Conservation (phyloP, 1,140 invertebrate species). For the Phthorimaea operculella region DNA sequence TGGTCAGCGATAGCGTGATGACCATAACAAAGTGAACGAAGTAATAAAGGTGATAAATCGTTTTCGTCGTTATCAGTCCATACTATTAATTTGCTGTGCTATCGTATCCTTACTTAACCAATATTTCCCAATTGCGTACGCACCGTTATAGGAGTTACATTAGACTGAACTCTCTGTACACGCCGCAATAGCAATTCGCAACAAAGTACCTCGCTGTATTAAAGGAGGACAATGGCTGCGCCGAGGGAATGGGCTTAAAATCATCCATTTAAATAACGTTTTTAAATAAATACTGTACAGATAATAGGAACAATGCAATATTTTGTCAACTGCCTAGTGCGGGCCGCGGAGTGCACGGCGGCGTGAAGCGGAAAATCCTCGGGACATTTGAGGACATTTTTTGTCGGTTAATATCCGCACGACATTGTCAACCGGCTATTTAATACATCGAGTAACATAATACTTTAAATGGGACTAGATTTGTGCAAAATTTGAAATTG, state of each 20-base stretch:
- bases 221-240: slow-evolving; percentile 51
- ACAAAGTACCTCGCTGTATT: slow-evolving; percentile 44
- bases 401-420: slow-evolving; percentile 66
- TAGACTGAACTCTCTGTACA: slow-evolving; percentile 16
- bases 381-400: slow-evolving; percentile 66
- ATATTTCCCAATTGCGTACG: neutral
- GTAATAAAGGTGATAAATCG: slow-evolving; percentile 61
- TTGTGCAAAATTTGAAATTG: slow-evolving; percentile 66
- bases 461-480: slow-evolving; percentile 65
- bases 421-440: slow-evolving; percentile 67
- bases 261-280: slow-evolving; percentile 68
- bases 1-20: slow-evolving; percentile 59
- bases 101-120: neutral
- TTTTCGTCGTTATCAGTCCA: slow-evolving; percentile 34
- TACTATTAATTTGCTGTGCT: neutral
- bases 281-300: slow-evolving; percentile 66
- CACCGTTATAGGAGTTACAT: slow-evolving; percentile 9
- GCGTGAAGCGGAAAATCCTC: slow-evolving; percentile 68
- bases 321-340: slow-evolving; percentile 65
- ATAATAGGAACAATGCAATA: slow-evolving; percentile 68
- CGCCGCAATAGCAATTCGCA: slow-evolving; percentile 14
- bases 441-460: slow-evolving; percentile 66
- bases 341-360: slow-evolving; percentile 54
- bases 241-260: slow-evolving; percentile 60
- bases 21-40: slow-evolving; percentile 60